Evolutionary conservation across 2,797 vertebrate species (phyloP).

Genomic region (Dermochelys coriacea): DNA sequence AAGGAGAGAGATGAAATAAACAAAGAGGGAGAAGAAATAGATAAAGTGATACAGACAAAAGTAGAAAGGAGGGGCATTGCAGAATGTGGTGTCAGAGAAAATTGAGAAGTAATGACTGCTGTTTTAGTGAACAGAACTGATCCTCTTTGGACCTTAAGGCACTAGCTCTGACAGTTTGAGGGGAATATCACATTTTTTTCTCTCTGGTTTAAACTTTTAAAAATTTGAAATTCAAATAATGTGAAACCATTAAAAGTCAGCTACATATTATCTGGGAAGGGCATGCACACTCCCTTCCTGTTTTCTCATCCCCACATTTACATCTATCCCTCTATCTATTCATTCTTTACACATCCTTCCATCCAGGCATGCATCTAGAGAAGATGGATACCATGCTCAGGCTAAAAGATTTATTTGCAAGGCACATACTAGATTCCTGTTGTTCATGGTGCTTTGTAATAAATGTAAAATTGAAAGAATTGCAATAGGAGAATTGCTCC

Average conservation of each 20-base stretch:
- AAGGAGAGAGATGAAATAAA: not conserved
- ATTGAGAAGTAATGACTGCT: not conserved
- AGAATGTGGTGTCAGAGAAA: fast-evolving
- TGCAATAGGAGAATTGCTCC: not conserved
- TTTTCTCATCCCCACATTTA: not conserved
- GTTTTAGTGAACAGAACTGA: constrained; percentile 18
- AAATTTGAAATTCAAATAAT: constrained; percentile 43
- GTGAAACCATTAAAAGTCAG: not conserved
- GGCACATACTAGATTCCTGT: not conserved
- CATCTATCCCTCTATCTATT: not conserved
- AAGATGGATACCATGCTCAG: not conserved
- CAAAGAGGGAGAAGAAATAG: not conserved
- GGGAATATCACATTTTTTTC: constrained; percentile 25
- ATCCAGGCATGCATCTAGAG: not conserved
- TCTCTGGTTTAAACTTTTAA: constrained; percentile 38
- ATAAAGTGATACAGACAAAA: not conserved
- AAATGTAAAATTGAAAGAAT: not conserved
- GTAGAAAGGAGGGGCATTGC: not conserved
- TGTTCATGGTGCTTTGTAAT: not conserved
- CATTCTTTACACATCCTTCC: constrained; percentile 7
- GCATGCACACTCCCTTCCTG: not conserved
- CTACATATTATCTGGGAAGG: not conserved
- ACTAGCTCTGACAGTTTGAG: constrained; percentile 34
- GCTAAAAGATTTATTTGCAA: not conserved
- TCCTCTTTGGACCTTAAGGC: constrained; percentile 19